Percentiles rank a stretch among this genome's conserved stretches.
Evolutionary conservation across 2,888 invertebrate species (phyloP).

Genomic region (Cryptocheilus praepositus): DNA sequence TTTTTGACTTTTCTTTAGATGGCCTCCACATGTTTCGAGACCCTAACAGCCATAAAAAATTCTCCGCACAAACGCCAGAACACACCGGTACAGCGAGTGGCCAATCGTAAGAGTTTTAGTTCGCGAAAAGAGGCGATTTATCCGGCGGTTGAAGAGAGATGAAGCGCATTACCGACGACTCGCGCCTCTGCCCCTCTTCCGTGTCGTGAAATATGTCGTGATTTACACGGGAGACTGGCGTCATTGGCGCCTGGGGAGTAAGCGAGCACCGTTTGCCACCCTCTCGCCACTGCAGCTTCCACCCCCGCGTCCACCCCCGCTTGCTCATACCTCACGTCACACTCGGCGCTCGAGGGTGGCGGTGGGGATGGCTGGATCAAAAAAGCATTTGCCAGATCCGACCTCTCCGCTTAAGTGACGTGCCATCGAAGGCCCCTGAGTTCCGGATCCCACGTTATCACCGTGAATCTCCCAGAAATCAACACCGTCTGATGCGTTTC

Average conservation of each 20-base stretch:
- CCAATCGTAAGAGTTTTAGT: too few species aligned
- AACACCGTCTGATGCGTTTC: too few species aligned
- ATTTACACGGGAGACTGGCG: constrained; percentile 74
- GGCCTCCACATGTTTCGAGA: too few species aligned
- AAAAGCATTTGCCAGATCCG: constrained; percentile 71
- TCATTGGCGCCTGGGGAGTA: constrained; percentile 73
- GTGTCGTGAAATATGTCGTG: constrained; percentile 74
- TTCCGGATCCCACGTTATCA: not conserved
- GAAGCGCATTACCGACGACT: constrained; percentile 8
- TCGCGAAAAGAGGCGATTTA: not conserved
- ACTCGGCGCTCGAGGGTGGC: constrained; percentile 9
- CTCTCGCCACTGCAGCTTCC: too few species aligned
- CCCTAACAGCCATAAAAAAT: too few species aligned
- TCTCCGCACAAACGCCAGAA: too few species aligned
- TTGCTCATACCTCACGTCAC: constrained; percentile 34
- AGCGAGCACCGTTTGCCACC: constrained; percentile 34
- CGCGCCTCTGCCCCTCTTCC: constrained; percentile 29
- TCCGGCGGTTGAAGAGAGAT: not conserved
- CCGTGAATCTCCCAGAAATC: not conserved
- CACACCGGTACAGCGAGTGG: too few species aligned
- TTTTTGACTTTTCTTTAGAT: too few species aligned
- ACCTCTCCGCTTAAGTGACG: constrained; percentile 56
- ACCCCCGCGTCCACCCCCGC: constrained; percentile 33
- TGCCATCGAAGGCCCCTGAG: constrained; percentile 62
- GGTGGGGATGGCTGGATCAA: constrained; percentile 61